Evolutionary conservation across 2,113 vertebrate genomes (phyloP), one percentile per base, ranked within the genome.

Genomic region (Aspidoscelis tigris): DNA sequence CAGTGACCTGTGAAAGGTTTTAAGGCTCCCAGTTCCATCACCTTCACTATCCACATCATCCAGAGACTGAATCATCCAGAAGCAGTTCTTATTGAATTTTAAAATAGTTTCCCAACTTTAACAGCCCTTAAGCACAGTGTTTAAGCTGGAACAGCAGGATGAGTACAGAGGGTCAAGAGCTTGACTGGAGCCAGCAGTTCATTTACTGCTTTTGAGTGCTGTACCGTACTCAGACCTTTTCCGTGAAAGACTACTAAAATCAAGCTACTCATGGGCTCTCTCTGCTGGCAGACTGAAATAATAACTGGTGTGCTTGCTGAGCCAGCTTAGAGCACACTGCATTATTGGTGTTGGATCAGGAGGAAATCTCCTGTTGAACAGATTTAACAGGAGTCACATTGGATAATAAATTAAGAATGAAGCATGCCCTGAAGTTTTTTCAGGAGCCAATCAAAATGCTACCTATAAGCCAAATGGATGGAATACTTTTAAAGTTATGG

Each of bases 211-310:
- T 75, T 66, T 22, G 41, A 74, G 24, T 14, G 18, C 4, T 72
- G 14, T 20, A 58, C 20, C 6, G 7, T 43, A 83, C 11, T 61
- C 11, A 10, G n/a, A 3, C 22, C 33, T 58, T 16, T 73, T 72
- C 39, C 3, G 24, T 14, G 3, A 1, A 24, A 9, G 4, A 41
- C 7, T 66, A 24, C 24, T 85, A 50, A 8, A 80, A 66, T 85
- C 43, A 47, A 22, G 33, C 2, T 22, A 41, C 5, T 21, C 22
- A 53, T 66, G 26, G n/a, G 43, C 84, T 55, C 84, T 43, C 77
- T 74, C 84, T 80, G 55, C 77, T 80, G 84, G 77, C 2, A 20
- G 18, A 55, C 21, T 53, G 8, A 47, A 80, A 33, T 47, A 47
- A 68, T 9, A 12, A 43, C 21, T 11, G 3, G 9, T 18, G 18